Evolutionary conservation across 1,140 invertebrate species (phyloP).

Genomic region (Aphelenchoides besseyi): DNA sequence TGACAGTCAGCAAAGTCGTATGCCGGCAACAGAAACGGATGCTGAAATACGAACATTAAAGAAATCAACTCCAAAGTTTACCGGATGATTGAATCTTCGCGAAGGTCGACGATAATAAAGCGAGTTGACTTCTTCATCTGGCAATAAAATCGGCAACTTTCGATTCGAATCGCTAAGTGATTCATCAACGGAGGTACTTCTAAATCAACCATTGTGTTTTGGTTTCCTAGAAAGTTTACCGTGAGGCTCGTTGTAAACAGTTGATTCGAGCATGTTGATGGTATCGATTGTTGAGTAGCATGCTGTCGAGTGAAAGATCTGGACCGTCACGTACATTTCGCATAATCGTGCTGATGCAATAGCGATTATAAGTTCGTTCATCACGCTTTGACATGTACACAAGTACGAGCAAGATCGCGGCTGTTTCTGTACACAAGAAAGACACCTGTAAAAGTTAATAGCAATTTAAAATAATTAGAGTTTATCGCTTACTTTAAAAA

Average conservation of each 20-base stretch:
- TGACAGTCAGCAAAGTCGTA: slow-evolving; percentile 14
- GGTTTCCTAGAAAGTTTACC: slow-evolving; percentile 32
- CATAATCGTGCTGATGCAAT: slow-evolving; percentile 37
- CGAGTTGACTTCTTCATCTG: slow-evolving; percentile 5
- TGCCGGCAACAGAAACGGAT: slow-evolving; percentile 19
- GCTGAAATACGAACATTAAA: slow-evolving; percentile 17
- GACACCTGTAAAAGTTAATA: slow-evolving; percentile 36
- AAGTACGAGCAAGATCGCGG: slow-evolving; percentile 40
- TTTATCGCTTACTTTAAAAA: slow-evolving; percentile 44
- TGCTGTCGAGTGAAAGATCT: not conserved
- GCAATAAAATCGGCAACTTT: not conserved
- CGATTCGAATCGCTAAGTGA: slow-evolving; percentile 17
- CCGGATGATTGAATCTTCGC: not conserved
- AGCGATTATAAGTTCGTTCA: slow-evolving; percentile 47
- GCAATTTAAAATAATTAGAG: not conserved
- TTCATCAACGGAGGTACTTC: slow-evolving; percentile 27
- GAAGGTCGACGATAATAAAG: not conserved
- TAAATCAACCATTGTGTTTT: slow-evolving; percentile 26
- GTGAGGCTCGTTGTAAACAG: slow-evolving; percentile 31
- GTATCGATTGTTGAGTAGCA: slow-evolving; percentile 28
- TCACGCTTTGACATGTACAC: slow-evolving; percentile 55
- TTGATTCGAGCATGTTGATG: slow-evolving; percentile 37
- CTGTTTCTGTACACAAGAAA: slow-evolving; percentile 49
- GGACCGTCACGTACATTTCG: slow-evolving; percentile 20
- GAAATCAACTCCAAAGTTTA: not conserved